A percentile compares a stretch with the other conserved stretches of the same genome.
Conservation (phyloP, 64 coral and sea anemone species). For the Porites lutea region DNA sequence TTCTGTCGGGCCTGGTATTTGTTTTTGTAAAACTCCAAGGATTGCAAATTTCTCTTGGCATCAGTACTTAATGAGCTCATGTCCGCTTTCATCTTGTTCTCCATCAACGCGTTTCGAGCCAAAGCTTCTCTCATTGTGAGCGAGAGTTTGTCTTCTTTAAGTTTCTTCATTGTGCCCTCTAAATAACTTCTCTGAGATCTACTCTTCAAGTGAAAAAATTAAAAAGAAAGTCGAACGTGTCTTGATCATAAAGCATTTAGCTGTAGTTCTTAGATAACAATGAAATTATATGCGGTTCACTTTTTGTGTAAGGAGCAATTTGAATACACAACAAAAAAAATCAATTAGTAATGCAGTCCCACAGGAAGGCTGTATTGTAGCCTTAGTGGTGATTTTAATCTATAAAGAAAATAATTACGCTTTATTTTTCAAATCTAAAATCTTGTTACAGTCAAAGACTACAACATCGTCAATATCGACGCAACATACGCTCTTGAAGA, state of each 20-base stretch:
- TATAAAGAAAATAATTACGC: neutral
- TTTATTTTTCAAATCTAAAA: neutral
- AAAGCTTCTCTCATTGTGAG: neutral
- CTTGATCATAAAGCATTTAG: no score
- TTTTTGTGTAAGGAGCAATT: neutral
- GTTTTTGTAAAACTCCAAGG: neutral
- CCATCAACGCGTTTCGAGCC: neutral
- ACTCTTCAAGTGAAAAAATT: no score
- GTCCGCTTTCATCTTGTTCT: constrained; percentile 14
- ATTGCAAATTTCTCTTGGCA: neutral
- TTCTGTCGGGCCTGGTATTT: constrained; percentile 13
- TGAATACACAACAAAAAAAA: neutral
- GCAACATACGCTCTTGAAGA: no score
- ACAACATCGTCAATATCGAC: neutral
- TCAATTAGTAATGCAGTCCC: neutral
- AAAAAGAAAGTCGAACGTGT: no score
- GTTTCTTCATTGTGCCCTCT: constrained; percentile 6
- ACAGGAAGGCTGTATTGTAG: neutral
- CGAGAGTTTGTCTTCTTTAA: neutral
- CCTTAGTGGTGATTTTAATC: neutral
- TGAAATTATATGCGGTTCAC: neutral
- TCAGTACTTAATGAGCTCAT: neutral
- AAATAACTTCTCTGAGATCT: no score
- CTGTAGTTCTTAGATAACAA: constrained; percentile 4
- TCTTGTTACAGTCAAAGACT: neutral